Conservation (phyloP, 1,140 invertebrate species). For the Lasaia peninsularis region DNA sequence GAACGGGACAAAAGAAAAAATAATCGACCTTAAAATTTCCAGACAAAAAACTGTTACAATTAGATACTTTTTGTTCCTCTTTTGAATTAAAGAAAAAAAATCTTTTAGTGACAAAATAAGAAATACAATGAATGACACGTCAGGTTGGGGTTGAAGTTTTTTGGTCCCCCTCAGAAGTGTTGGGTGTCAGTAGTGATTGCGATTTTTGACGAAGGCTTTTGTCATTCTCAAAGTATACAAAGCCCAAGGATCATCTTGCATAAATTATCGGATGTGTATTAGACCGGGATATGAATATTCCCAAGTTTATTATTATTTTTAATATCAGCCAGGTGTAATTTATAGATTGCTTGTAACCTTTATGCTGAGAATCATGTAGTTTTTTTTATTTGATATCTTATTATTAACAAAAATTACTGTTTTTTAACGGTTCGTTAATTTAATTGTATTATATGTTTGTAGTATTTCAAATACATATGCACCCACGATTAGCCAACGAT, state of each 20-base stretch:
- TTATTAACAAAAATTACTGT: too few species aligned
- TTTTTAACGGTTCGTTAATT: too few species aligned
- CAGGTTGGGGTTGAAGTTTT: conserved; percentile 63
- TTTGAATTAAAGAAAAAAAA: conserved; percentile 62
- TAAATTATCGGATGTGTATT: conserved; percentile 65
- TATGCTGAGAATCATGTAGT: background rate
- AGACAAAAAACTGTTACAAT: conserved; percentile 73
- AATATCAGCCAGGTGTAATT: conserved; percentile 17
- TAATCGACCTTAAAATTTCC: conserved; percentile 71
- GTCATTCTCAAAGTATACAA: conserved; percentile 49
- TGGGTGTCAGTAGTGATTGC: conserved; percentile 64
- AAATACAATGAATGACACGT: conserved; percentile 66
- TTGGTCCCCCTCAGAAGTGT: conserved; percentile 52
- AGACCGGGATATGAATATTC: conserved; percentile 64
- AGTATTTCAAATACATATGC: too few species aligned
- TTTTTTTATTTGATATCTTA: background rate
- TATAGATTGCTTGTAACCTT: background rate
- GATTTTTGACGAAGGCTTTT: conserved; percentile 68
- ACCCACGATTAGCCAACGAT: too few species aligned
- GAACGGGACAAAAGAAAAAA: conserved; percentile 53
- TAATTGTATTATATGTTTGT: too few species aligned
- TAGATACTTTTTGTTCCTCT: conserved; percentile 71
- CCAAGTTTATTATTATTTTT: conserved; percentile 52
- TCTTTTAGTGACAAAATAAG: conserved; percentile 70
- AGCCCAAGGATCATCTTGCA: conserved; percentile 62